These are phyloP conservation scores for Papilio helenus DNA, from an alignment of 1,140 invertebrate genomes.

Conservation along the genomic window DNA sequence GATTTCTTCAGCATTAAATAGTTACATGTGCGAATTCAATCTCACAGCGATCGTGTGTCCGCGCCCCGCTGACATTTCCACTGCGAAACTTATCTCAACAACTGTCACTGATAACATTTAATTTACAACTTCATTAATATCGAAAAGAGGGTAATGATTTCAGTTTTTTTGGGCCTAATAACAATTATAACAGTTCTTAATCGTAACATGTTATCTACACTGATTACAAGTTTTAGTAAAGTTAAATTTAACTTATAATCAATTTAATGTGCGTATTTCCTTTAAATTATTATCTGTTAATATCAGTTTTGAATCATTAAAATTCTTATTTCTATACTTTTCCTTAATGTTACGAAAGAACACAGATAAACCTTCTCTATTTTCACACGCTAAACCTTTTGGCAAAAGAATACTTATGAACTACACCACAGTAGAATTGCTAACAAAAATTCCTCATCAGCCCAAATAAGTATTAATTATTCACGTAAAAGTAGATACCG, in stretches of 20 bases:
- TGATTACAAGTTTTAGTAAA: neutral
- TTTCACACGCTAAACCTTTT: neutral
- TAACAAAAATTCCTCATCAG: neutral
- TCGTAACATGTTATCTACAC: neutral
- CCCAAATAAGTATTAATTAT: neutral
- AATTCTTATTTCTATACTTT: too few relatives aligned
- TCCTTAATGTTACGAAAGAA: too few relatives aligned
- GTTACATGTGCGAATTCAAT: neutral
- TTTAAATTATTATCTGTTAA: too few relatives aligned
- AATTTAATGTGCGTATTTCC: too few relatives aligned
- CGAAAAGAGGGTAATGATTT: neutral
- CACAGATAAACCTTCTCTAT: too few relatives aligned
- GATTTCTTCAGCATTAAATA: neutral
- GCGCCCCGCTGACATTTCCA: neutral
- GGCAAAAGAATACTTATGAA: neutral
- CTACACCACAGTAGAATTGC: too few relatives aligned
- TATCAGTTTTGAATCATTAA: too few relatives aligned
- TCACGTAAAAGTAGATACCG: neutral
- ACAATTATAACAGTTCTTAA: neutral
- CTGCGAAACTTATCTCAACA: neutral
- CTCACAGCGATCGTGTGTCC: neutral
- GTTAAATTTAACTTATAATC: neutral
- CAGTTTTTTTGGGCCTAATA: neutral
- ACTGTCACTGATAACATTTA: neutral
- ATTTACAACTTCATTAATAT: constrained; percentile 17